Conservation (phyloP, 2,113 vertebrate species). For the Taxidea taxus region DNA sequence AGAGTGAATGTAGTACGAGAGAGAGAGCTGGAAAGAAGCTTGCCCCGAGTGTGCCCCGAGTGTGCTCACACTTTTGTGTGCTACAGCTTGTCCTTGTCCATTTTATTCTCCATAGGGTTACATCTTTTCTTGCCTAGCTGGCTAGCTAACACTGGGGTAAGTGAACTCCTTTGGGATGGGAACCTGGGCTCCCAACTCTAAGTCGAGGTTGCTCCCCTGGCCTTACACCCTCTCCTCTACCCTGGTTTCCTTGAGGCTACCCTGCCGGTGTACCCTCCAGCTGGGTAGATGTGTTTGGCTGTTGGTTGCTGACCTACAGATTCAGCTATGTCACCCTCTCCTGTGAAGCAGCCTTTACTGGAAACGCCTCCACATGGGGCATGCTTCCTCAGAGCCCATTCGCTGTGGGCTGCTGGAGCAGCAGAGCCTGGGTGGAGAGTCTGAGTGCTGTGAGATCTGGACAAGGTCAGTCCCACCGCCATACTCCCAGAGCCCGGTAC, state of each 20-base stretch:
- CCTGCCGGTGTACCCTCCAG: background rate
- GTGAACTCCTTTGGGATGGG: background rate
- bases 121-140: background rate
- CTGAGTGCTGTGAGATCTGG: fast-evolving
- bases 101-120: background rate
- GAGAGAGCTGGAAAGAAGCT: background rate
- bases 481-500: background rate
- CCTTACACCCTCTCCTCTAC: too few species aligned
- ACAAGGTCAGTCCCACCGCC: background rate
- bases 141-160: background rate
- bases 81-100: background rate
- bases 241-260: background rate
- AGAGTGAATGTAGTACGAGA: background rate
- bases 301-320: background rate
- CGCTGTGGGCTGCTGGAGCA: background rate
- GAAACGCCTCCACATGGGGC: background rate
- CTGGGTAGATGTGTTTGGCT: background rate
- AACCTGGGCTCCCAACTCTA: background rate
- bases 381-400: background rate
- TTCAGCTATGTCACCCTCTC: background rate
- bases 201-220: background rate
- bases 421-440: background rate
- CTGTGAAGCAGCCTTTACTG: background rate
- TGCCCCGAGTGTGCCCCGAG: fast-evolving
- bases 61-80: background rate